Base-by-base conservation (phyloP, 2,113 vertebrate species). In the Brachypteracias leptosomus region DNA sequence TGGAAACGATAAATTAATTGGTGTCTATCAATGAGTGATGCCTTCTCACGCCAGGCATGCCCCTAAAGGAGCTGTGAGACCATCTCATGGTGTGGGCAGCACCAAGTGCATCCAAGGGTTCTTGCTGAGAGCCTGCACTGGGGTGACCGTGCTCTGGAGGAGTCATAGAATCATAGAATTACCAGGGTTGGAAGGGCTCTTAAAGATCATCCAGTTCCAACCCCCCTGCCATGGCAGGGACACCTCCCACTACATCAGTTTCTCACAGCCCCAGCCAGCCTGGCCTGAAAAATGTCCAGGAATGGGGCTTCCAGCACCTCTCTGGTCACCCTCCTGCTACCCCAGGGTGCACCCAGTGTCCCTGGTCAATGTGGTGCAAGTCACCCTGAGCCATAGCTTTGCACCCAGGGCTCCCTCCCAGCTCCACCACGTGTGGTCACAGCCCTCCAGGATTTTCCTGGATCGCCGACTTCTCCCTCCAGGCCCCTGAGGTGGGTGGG, bases 21-120 rank as follows among this genome's bases (percentile, higher is more conserved):
- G 42, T 76, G 31, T 31, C n/a, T 35, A 2, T 8, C 1, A 3
- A 6, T 10, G 15, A 54, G 42, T 33, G 36, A n/a, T 83, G 73
- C 38, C 38, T 19, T 16, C n/a, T 63, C 29, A 35, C 3, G 8
- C 49, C 49, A 55, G 18, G 46, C 35, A 76, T 21, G 24, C 20
- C 51, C 61, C 58, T 52, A 49, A 54, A 22, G 46, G 31, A 78
- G 33, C 25, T 0, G 0, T 17, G 49, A 65, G 35, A n/a, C 11
- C 8, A 2, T 35, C 26, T 4, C 5, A 40, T 28, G 52, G 42
- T 3, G 6, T 7, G 25, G 62, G 52, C 74, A 79, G 47, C 78
- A 67, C 25, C 0, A 0, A 49, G 22, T 12, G 25, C 8, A 1
- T 3, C 62, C 26, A 16, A 47, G 36, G 58, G 17, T 47, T n/a